Evolutionary conservation across 2,888 invertebrate genomes (phyloP), one percentile per base, ranked within the genome.

Genomic region (Netelia inedita): DNA sequence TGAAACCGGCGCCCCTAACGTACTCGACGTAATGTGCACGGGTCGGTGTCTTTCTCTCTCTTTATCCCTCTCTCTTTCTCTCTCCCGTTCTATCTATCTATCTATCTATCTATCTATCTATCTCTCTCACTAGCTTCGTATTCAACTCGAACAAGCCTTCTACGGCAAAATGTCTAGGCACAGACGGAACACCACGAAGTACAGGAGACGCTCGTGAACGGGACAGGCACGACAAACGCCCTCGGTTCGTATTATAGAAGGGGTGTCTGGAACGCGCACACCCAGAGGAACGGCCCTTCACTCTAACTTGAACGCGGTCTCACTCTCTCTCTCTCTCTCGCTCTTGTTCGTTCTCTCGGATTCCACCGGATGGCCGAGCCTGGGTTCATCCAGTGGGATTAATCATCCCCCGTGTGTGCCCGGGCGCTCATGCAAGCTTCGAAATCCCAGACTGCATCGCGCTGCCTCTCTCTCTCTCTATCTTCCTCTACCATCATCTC

Each of bases 321-420:
- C 16, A 41, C 63, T 43, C 50, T 43, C 35, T 43, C 63, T 50
- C 63, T 50, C 55, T 55, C 23, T 53, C 53, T 55, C 19, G 23
- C 63, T 71, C 63, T 61, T 43, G 43, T 46, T 28, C 81, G 43
- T 75, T 74, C 72, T 76, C 80, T 43, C 55, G 72, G 73, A 84
- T 84, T 84, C 76, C 73, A 76, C 76, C 66, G 73, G 73, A 76
- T 53, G 76, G 80, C 68, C 80, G 73, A 78, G 73, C 80, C 61
- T 66, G 21, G 66, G 84, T 78, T 84, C 80, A 81, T 84, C 84
- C 80, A 84, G 43, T 55, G 80, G 84, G 80, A 84, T 84, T 81
- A 80, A 84, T 84, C 84, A 76, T 68, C 76, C 73, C 66, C 41
- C 79, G 75, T 83, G 75, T 84, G 71, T 80, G 72, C 66, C 74